Evolutionary conservation across 1,140 invertebrate species (phyloP).

Genomic region (Saxidomus purpurata): DNA sequence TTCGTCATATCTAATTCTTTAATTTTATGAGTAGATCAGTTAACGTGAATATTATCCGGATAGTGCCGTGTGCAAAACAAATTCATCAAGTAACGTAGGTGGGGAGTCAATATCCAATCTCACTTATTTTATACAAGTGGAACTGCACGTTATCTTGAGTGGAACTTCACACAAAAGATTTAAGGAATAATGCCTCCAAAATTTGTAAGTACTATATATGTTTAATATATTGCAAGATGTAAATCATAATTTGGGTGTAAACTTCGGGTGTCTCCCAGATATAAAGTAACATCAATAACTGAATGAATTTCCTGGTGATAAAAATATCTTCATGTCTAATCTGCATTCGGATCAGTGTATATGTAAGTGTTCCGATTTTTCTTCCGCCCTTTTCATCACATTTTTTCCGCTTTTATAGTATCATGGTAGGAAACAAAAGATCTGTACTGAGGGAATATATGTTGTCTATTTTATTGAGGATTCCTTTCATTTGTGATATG

Average conservation of each 20-base stretch:
- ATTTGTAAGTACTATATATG: neutral
- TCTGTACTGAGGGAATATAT: too few species aligned
- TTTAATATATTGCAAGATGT: neutral
- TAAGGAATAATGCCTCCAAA: neutral
- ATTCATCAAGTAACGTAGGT: neutral
- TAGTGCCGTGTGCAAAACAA: neutral
- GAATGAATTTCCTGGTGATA: neutral
- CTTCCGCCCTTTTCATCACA: too few species aligned
- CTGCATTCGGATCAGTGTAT: too few species aligned
- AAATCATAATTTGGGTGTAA: neutral
- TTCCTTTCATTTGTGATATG: too few species aligned
- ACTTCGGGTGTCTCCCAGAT: neutral
- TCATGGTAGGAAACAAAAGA: too few species aligned
- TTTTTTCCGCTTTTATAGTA: too few species aligned
- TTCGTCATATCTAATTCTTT: too few species aligned
- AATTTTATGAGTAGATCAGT: too few species aligned
- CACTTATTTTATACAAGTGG: neutral
- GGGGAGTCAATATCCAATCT: neutral
- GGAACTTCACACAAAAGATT: neutral
- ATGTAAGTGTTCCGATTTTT: too few species aligned
- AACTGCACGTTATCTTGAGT: neutral
- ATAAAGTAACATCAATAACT: neutral
- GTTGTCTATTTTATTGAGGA: too few species aligned
- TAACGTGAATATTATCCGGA: neutral
- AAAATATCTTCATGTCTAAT: conserved; percentile 14